Conservation (phyloP, 2,888 invertebrate genomes). For the Embidobia sp. region DNA sequence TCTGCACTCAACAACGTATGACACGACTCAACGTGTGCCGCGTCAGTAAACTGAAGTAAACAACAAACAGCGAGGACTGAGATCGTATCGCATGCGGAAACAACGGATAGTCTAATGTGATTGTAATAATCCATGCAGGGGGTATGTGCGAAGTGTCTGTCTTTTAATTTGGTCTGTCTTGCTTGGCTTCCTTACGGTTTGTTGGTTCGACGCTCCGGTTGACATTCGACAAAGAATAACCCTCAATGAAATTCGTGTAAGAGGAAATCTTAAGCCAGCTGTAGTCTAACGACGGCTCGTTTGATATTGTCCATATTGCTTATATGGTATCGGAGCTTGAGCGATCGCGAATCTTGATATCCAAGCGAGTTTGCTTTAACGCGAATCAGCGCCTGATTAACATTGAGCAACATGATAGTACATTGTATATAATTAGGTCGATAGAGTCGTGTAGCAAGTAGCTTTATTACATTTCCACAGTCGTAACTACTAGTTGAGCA, state of each 20-base stretch:
- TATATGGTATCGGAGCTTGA: slow-evolving; percentile 74
- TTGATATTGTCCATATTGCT: slow-evolving; percentile 78
- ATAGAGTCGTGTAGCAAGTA: slow-evolving; percentile 44
- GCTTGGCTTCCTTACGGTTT: neutral
- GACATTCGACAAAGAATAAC: slow-evolving; percentile 14
- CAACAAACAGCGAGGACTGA: slow-evolving; percentile 40
- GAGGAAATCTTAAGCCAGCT: slow-evolving; percentile 67
- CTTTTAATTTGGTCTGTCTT: slow-evolving; percentile 1
- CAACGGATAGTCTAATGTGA: too few relatives aligned
- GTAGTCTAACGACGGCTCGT: slow-evolving; percentile 54
- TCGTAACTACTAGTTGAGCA: slow-evolving; percentile 66
- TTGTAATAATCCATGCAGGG: slow-evolving; percentile 21
- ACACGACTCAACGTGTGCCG: slow-evolving; percentile 13
- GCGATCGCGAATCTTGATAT: slow-evolving; percentile 65
- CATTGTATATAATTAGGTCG: slow-evolving; percentile 59
- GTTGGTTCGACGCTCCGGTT: slow-evolving; percentile 17
- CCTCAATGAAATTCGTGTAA: slow-evolving; percentile 48
- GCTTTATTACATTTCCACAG: slow-evolving; percentile 39
- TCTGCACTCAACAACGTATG: slow-evolving; percentile 15
- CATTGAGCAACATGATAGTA: slow-evolving; percentile 62
- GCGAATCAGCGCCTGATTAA: slow-evolving; percentile 40
- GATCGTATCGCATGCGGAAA: slow-evolving; percentile 53
- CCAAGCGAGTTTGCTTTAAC: slow-evolving; percentile 37
- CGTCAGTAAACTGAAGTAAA: too few relatives aligned
- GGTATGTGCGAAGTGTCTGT: slow-evolving; percentile 10